Evolutionary conservation across 1,140 invertebrate species (phyloP), one percentile per base, ranked within the genome.

Genomic region (Drosophila equinoxialis): DNA sequence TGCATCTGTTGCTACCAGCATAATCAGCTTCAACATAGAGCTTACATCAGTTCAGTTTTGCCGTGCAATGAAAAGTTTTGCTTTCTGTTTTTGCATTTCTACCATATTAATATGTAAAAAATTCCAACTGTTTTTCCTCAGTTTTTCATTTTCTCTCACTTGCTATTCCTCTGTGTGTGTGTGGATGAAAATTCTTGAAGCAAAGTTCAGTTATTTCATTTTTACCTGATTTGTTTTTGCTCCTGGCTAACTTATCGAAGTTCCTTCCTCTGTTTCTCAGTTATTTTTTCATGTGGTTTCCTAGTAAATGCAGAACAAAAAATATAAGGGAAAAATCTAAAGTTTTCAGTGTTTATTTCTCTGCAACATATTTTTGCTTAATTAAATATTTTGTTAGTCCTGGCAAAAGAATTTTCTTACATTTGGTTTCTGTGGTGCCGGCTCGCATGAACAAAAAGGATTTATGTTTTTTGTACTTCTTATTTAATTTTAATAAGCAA

Each of bases 301-400:
- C 33, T 33, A 62, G 61, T 37, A 35, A 8, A 72, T 13, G 26
- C 20, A 42, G 60, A 78, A 26, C 26, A 42, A 55, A 78, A 76
- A 71, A 79, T 80, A 77, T 65, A 48, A 11, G 26, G n/a, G 41
- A 65, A 64, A 51, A 51, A 51, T 51, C 17, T 51, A 51, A 17
- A 51, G 17, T 51, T 51, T 37, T 69, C 48, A 74, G 68, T 77
- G 85, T 86, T 87, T 70, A 76, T 73, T 73, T 65, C 71, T 13
- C 69, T 63, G 70, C 70, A 83, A 64, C 77, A 77, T 79, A 83
- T 83, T 83, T 85, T 83, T 87, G 79, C 84, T 87, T 87, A 89
- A 89, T 89, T 87, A 87, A 87, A 87, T 87, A 87, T 83, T 80
- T 77, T 71, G 73, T 79, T 69, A 69, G 79, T 63, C 13, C 30